Evolutionary conservation across 2,888 invertebrate species (phyloP).

Genomic region (Dynastes hyllus): DNA sequence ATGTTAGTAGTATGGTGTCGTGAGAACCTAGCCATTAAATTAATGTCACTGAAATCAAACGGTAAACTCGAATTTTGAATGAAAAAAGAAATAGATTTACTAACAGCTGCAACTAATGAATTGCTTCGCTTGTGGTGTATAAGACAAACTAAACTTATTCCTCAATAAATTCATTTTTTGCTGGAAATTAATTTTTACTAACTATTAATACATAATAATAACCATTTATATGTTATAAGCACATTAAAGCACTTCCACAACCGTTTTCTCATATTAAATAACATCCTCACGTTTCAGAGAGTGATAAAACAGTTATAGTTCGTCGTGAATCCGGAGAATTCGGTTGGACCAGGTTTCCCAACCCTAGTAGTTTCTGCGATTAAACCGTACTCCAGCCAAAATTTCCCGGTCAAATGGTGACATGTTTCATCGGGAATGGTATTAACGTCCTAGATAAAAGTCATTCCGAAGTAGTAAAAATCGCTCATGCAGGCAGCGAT

Average conservation of each 20-base stretch:
- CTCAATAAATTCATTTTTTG: no score
- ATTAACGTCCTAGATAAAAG: conserved; percentile 92
- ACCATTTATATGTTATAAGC: no score
- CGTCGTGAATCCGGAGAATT: conserved; percentile 91
- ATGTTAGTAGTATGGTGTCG: conserved; percentile 90
- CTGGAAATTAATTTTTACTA: no score
- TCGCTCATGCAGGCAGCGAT: conserved; percentile 92
- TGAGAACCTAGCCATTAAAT: conserved; percentile 81
- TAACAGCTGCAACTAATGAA: background rate
- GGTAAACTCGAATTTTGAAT: conserved; percentile 58
- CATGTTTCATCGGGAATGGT: conserved; percentile 95
- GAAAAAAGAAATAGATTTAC: background rate
- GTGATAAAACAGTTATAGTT: conserved; percentile 90
- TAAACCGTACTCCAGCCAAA: conserved; percentile 94
- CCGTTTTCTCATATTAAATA: background rate
- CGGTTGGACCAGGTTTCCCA: conserved; percentile 95
- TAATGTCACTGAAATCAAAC: conserved; percentile 75
- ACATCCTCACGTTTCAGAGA: conserved; percentile 75
- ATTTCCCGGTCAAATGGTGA: conserved; percentile 96
- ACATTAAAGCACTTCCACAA: no score
- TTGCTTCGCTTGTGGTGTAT: no score
- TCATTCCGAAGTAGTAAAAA: conserved; percentile 94
- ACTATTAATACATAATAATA: no score
- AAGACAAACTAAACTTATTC: no score
- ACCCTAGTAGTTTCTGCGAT: conserved; percentile 96